Base-by-base conservation (phyloP, 35 echinoderm and acorn worm genomes). In the Patiria miniata region DNA sequence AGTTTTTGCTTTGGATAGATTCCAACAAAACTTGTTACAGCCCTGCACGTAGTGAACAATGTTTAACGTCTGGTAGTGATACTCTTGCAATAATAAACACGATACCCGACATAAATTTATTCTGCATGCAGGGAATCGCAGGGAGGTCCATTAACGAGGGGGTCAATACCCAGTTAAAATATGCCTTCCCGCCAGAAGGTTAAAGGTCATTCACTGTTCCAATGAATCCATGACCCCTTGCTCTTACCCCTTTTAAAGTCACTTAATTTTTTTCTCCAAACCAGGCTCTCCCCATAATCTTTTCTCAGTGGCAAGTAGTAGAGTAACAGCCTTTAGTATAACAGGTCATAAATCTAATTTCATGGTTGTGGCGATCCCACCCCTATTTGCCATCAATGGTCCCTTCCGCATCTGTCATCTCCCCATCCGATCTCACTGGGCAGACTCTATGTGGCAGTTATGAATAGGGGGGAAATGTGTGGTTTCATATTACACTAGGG, bases 341-440 rank as follows among this genome's bases (percentile, higher is more conserved):
- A 12, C 42, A 26, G 14, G 65, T 73, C 65, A 30, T 73, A 73
- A 73, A 73, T 73, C 65, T 73, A 73, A 73, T 73, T 73, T 73
- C 26, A 6, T 12, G 21, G 26, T 26, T 23, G 21, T 28, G 26
- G 19, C 65, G 65, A 73, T 73, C 26, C 65, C 65, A 73, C 65
- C 65, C 65, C 65, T 73, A 73, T 73, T 73, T 34, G 23, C 10
- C 14, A 26, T 14, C 26, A 73, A 23, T 73, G 65, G 65, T 73
- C 14, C 65, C 65, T 73, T 73, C 65, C 65, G 65, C 34, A 22
- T 73, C 65, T 73, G 34, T 73, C 65, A 73, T 73, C 65, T 32
- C 65, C 65, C 29, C 65, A 73, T 73, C 30, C 65, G 65, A 73
- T 30, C 65, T 23, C 3, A 73, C 34, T 73, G 65, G 29, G 65